Percentiles rank a stretch among this genome's conserved stretches.
These are phyloP conservation scores for Parnassius orleans DNA, from an alignment of 2,888 invertebrate species.

Conservation along the genomic window DNA sequence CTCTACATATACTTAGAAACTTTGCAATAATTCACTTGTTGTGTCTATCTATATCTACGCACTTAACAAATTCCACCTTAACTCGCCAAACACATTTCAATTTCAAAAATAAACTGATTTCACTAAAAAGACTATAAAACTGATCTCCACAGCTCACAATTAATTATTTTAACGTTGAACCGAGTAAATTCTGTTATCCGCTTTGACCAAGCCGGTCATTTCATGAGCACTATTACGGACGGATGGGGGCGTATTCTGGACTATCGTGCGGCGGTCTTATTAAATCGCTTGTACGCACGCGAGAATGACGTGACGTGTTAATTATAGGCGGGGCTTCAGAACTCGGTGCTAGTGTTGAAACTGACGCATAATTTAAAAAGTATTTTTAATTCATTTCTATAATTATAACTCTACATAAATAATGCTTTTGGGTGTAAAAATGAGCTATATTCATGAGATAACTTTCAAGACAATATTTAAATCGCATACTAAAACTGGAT, in stretches of 20 bases:
- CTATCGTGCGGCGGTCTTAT: constrained; percentile 60
- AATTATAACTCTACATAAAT: not conserved
- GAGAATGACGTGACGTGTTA: constrained; percentile 56
- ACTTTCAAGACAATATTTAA: too few relatives aligned
- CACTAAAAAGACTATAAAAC: not conserved
- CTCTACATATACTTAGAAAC: too few relatives aligned
- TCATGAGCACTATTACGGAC: constrained; percentile 43
- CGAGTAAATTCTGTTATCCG: constrained; percentile 18
- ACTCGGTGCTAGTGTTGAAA: too few relatives aligned
- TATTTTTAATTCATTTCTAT: too few relatives aligned
- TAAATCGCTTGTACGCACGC: constrained; percentile 67
- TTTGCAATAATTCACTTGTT: too few relatives aligned
- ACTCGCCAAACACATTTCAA: not conserved
- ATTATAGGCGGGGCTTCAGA: constrained; percentile 24
- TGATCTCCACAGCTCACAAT: constrained; percentile 3
- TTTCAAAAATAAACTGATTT: constrained; percentile 12
- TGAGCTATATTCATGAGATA: too few relatives aligned
- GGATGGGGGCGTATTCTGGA: constrained; percentile 47
- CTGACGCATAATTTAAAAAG: too few relatives aligned
- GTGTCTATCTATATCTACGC: too few relatives aligned
- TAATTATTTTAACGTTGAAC: constrained; percentile 20
- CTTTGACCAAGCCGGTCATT: constrained; percentile 31
- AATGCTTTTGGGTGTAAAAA: not conserved
- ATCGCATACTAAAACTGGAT: too few relatives aligned
- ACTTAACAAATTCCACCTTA: too few relatives aligned